phyloP scores from a whole-genome alignment of 2,888 invertebrate genomes.

The Scotopteryx bipunctaria region DNA sequence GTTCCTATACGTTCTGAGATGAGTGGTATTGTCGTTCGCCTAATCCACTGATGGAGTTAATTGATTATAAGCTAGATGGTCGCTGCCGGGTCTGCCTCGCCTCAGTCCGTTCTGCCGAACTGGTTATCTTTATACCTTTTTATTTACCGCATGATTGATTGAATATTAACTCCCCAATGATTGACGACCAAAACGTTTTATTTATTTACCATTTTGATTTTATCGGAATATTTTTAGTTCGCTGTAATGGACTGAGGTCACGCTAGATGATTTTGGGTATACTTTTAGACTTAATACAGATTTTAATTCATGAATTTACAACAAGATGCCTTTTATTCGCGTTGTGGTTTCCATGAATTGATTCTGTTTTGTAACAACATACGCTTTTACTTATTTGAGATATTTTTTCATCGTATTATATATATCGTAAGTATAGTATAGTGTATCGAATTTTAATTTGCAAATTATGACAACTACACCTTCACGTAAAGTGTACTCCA shows the following conservation, averaged over 20 bases:
- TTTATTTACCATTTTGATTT: slow-evolving; percentile 35
- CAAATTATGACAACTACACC: slow-evolving; percentile 78
- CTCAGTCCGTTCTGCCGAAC: slow-evolving; percentile 62
- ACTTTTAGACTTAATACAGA: slow-evolving; percentile 55
- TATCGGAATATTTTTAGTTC: slow-evolving; percentile 42
- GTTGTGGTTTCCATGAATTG: slow-evolving; percentile 57
- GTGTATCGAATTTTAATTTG: slow-evolving; percentile 71
- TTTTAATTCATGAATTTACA: slow-evolving; percentile 54
- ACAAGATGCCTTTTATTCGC: slow-evolving; percentile 29
- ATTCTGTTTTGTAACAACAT: slow-evolving; percentile 66
- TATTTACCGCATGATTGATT: slow-evolving; percentile 42
- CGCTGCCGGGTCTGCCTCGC: slow-evolving; percentile 52
- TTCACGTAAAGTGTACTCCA: slow-evolving; percentile 53
- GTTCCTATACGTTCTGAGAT: slow-evolving; percentile 75
- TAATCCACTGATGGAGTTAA: slow-evolving; percentile 66
- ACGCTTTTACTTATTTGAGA: slow-evolving; percentile 80
- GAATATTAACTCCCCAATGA: slow-evolving; percentile 29
- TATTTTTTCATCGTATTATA: slow-evolving; percentile 80
- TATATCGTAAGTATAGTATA: slow-evolving; percentile 79
- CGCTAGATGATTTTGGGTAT: slow-evolving; percentile 52
- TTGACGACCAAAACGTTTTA: slow-evolving; percentile 38
- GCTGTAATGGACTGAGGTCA: slow-evolving; percentile 61
- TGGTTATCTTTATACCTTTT: slow-evolving; percentile 7
- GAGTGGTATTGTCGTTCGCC: slow-evolving; percentile 58
- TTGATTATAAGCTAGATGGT: slow-evolving; percentile 41